Base-by-base conservation (phyloP, 2,797 vertebrate genomes). In the Hippocampus kuda region DNA sequence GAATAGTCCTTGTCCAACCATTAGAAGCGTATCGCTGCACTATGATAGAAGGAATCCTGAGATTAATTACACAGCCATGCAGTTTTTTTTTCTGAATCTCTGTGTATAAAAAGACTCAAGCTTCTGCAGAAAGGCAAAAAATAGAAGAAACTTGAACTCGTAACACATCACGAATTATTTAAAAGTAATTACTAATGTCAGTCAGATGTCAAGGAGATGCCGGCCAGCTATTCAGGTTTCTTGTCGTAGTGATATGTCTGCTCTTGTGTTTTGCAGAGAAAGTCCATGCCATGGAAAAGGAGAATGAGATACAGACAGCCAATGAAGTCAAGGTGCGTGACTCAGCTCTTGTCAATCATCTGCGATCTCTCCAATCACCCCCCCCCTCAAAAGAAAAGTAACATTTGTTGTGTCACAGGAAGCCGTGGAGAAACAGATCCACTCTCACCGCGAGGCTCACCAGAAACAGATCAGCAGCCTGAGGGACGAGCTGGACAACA, bases 251-350 rank as follows among this genome's bases (percentile, higher is more conserved):
- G 34, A 42, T 65, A 63, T 18, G 60, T 61, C 41, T 10, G 67
- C 34, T 59, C 22, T 75, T 75, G 63, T 0, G 12, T 73, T 75
- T 78, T 60, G 73, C 89, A 99, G 96, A 98, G 89, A 98, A 98
- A 90, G 94, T 99, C 12, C 94, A 98, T 69, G 95, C 96, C 66
- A 95, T 99, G 96, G 96, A 98, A 89, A 98, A 98, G 60, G 96
- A 99, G 73, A 97, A 93, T 74, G 96, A 98, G 78, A 94, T 98
- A 82, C 95, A 98, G 85, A 94, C 94, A 64, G 95, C 97, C 81
- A 98, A 96, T 87, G 95, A 98, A 92, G 95, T 97, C 57, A 98
- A 98, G 91, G 97, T 91, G 80, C 70, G 76, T 75, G 38, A n/a
- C 70, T 61, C 12, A 2, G 5, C 41, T 51, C 16, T 48, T 65